These are phyloP conservation scores for Lordiphosa stackelbergi DNA, from an alignment of 1,140 invertebrate species.

Conservation along the genomic window DNA sequence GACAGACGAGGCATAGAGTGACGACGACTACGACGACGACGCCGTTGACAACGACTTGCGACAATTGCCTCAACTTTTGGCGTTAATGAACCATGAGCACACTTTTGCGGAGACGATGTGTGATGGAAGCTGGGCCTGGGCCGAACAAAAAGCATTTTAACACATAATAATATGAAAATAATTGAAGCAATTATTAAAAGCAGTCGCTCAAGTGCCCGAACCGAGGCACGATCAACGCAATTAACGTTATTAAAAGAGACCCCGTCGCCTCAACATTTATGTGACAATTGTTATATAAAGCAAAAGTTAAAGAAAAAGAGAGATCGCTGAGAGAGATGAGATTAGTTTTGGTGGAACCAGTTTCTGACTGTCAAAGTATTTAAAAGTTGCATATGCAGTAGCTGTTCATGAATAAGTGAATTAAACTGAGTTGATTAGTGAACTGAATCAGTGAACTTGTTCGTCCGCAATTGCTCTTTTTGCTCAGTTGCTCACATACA, in stretches of 20 bases:
- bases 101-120: slow-evolving; percentile 43
- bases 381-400: too few relatives aligned
- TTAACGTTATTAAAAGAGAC: slow-evolving; percentile 45
- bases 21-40: slow-evolving; percentile 19
- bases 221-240: slow-evolving; percentile 50
- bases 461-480: too few relatives aligned
- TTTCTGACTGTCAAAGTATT: too few relatives aligned
- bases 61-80: slow-evolving; percentile 73
- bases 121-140: slow-evolving; percentile 36
- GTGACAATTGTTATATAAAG: slow-evolving; percentile 44
- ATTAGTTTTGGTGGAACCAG: background rate
- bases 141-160: slow-evolving; percentile 68
- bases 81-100: slow-evolving; percentile 74
- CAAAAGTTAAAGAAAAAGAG: background rate
- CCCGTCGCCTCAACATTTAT: background rate
- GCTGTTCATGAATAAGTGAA: too few relatives aligned
- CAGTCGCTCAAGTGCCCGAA: slow-evolving; percentile 14
- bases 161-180: slow-evolving; percentile 75
- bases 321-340: slow-evolving; percentile 6
- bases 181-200: slow-evolving; percentile 67
- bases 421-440: too few relatives aligned
- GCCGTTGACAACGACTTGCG: slow-evolving; percentile 42
- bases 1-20: slow-evolving; percentile 12
- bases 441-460: too few relatives aligned
- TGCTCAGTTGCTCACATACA: too few relatives aligned